These are phyloP conservation scores for Pomatorhinus ruficollis DNA, from an alignment of 2,113 vertebrate genomes.

Conservation along the genomic window DNA sequence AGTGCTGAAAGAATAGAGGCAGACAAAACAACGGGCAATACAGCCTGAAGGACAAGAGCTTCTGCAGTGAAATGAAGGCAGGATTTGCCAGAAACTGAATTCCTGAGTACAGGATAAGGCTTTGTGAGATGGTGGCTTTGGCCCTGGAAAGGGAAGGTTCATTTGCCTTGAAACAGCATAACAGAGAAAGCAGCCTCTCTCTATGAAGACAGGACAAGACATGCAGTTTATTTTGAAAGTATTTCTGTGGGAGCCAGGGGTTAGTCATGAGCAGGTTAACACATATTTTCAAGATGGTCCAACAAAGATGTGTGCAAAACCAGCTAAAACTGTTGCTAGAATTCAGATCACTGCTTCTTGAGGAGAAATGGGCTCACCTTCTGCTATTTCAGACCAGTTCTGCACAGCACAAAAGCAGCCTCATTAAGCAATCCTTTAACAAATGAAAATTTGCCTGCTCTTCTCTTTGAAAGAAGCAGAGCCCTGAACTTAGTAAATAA, in stretches of 20 bases:
- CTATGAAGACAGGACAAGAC: not conserved
- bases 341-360: not conserved
- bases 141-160: not conserved
- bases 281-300: not conserved
- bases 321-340: not conserved
- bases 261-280: not conserved
- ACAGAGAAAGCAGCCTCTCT: not conserved
- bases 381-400: not conserved
- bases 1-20: conserved; percentile 2
- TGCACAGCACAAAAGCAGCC: not conserved
- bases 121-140: not conserved
- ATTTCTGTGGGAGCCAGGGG: not conserved
- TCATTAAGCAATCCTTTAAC: not conserved
- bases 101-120: not conserved
- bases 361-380: not conserved
- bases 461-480: not conserved
- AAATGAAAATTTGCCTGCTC: not conserved
- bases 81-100: not conserved
- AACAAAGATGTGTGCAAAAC: not conserved
- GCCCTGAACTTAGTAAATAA: not conserved
- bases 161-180: not conserved
- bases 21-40: conserved; percentile 7
- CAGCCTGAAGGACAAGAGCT: conserved; percentile 16
- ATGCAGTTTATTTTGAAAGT: not conserved
- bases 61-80: not conserved